Percentiles rank a stretch among this genome's conserved stretches.
Evolutionary conservation across 2,113 vertebrate species (phyloP).

Genomic region (Phycodurus eques): DNA sequence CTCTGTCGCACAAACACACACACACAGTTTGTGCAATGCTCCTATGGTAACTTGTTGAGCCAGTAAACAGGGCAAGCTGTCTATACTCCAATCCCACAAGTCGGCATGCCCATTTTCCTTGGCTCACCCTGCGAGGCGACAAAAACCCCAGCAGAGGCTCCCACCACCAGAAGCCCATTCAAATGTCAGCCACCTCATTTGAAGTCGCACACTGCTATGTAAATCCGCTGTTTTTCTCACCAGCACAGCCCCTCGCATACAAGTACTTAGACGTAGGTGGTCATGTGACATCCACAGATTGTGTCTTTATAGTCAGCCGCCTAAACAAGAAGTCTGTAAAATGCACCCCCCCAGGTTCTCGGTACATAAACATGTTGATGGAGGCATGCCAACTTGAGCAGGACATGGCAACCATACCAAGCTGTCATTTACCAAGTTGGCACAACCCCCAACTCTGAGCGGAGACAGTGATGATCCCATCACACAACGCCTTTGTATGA

Average conservation of each 20-base stretch:
- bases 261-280: constrained; percentile 55
- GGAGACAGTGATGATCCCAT: constrained; percentile 63
- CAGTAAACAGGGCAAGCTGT: constrained; percentile 66
- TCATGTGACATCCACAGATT: constrained; percentile 55
- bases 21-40: constrained; percentile 48
- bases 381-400: constrained; percentile 40
- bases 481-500: constrained; percentile 65
- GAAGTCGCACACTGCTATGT: constrained; percentile 65
- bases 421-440: constrained; percentile 62
- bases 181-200: constrained; percentile 68
- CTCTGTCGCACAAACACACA: not conserved
- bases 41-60: constrained; percentile 68
- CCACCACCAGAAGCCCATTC: constrained; percentile 61
- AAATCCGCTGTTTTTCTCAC: constrained; percentile 69
- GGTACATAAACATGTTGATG: constrained; percentile 53
- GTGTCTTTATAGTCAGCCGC: constrained; percentile 48
- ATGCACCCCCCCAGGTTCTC: constrained; percentile 29
- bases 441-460: constrained; percentile 43
- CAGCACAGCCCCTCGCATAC: constrained; percentile 49
- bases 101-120: constrained; percentile 65
- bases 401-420: constrained; percentile 60
- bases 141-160: constrained; percentile 66
- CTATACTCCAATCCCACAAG: constrained; percentile 56
- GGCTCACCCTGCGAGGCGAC: constrained; percentile 65
- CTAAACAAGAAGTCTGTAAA: constrained; percentile 46